Evolutionary conservation across 2,113 vertebrate species (phyloP).

Genomic region (Butorides virescens): DNA sequence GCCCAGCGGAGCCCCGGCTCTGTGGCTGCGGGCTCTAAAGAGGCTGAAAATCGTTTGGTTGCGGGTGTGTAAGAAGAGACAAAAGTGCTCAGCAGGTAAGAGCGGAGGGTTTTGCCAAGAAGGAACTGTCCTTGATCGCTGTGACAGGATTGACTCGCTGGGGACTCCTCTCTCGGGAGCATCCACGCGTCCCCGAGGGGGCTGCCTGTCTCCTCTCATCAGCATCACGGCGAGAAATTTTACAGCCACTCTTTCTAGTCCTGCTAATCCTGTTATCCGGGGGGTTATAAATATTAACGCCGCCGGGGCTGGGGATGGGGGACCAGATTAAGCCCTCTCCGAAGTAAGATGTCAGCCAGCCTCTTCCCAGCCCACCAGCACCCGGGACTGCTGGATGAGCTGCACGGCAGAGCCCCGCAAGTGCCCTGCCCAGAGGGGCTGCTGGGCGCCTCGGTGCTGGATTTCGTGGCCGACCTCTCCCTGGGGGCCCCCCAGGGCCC

Average conservation of each 20-base stretch:
- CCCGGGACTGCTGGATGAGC: constrained; percentile 20
- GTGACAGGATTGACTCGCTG: constrained; percentile 71
- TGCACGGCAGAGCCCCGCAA: background rate
- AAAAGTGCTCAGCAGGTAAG: constrained; percentile 84
- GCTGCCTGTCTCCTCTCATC: constrained; percentile 67
- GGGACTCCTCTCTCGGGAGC: constrained; percentile 41
- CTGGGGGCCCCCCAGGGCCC: constrained; percentile 51
- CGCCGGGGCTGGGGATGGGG: background rate
- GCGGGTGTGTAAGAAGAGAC: constrained; percentile 69
- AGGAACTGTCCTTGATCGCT: constrained; percentile 81
- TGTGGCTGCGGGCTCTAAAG: constrained; percentile 56
- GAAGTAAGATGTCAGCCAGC: constrained; percentile 29
- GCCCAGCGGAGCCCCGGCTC: constrained; percentile 14
- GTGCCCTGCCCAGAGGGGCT: constrained; percentile 72
- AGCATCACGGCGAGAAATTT: constrained; percentile 37
- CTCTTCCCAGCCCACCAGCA: background rate
- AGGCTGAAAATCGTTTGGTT: constrained; percentile 63
- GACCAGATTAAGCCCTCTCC: background rate
- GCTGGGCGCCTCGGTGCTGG: constrained; percentile 70
- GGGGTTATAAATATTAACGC: constrained; percentile 64
- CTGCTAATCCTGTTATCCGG: constrained; percentile 67
- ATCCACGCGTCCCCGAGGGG: constrained; percentile 41
- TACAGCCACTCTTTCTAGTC: constrained; percentile 10
- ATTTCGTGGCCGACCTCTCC: constrained; percentile 78
- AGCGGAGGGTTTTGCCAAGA: constrained; percentile 78